These are phyloP conservation scores for Chymomyza amoena DNA, from an alignment of 2,888 invertebrate genomes.

Conservation along the genomic window DNA sequence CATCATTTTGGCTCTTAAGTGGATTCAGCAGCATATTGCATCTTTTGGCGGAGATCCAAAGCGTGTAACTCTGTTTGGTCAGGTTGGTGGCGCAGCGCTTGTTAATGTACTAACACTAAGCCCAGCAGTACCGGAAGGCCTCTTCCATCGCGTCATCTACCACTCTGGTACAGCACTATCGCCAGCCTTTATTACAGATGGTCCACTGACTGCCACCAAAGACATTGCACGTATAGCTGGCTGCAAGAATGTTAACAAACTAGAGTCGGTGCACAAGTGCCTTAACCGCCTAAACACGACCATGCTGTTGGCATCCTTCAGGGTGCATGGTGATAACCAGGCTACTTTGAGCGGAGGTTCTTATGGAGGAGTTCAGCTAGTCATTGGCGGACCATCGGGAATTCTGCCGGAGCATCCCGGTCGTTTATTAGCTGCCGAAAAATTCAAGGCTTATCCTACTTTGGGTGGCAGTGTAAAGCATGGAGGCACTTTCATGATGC, in stretches of 20 bases:
- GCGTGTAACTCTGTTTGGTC: slow-evolving; percentile 80
- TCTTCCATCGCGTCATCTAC: slow-evolving; percentile 80
- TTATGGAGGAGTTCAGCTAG: slow-evolving; percentile 73
- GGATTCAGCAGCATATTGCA: slow-evolving; percentile 80
- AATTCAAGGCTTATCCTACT: slow-evolving; percentile 76
- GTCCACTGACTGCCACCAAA: slow-evolving; percentile 75
- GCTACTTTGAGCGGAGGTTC: slow-evolving; percentile 46
- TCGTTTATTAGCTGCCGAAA: slow-evolving; percentile 67
- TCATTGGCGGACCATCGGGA: slow-evolving; percentile 76
- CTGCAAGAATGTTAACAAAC: slow-evolving; percentile 71
- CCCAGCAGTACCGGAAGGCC: slow-evolving; percentile 77
- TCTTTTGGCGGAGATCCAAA: slow-evolving; percentile 80
- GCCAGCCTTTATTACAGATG: slow-evolving; percentile 79
- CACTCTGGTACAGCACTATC: slow-evolving; percentile 80
- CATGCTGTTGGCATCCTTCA: slow-evolving; percentile 77
- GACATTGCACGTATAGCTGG: slow-evolving; percentile 76
- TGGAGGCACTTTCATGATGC: slow-evolving; percentile 79
- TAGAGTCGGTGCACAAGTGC: slow-evolving; percentile 74
- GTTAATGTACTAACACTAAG: slow-evolving; percentile 79
- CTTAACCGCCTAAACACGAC: slow-evolving; percentile 75
- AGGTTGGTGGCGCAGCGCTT: slow-evolving; percentile 80
- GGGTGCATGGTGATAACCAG: slow-evolving; percentile 65
- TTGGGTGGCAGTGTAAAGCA: slow-evolving; percentile 79
- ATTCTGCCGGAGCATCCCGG: slow-evolving; percentile 76
- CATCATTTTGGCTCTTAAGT: slow-evolving; percentile 79